A percentile compares a stretch with the other conserved stretches of the same genome.
phyloP scores from a whole-genome alignment of 2,113 vertebrate genomes.

The Chionomys nivalis region DNA sequence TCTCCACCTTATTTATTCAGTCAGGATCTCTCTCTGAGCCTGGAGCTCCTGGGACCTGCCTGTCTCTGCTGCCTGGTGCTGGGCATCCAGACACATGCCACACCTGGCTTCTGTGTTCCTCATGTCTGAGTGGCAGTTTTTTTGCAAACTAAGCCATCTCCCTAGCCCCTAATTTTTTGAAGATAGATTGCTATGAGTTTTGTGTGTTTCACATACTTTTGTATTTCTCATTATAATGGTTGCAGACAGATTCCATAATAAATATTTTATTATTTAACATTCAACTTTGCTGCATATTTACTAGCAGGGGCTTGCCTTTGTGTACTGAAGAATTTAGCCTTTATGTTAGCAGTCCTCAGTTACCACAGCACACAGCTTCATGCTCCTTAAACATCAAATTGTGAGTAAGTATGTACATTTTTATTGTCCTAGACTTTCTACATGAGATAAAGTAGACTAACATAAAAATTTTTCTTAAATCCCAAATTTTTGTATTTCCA shows the following conservation, averaged over 20 bases:
- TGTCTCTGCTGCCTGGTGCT: neutral
- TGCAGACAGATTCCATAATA: conserved; percentile 7
- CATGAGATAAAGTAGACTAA: neutral
- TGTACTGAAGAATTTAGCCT: neutral
- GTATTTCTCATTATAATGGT: conserved; percentile 2
- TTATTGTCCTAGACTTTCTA: neutral
- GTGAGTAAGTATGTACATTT: neutral
- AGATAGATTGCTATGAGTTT: neutral
- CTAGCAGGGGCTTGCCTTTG: neutral
- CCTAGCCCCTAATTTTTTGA: neutral
- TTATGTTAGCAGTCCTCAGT: neutral
- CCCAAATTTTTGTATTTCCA: neutral
- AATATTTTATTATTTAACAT: conserved; percentile 33
- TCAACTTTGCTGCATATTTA: neutral
- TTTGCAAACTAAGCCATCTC: neutral
- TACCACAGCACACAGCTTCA: conserved; percentile 11
- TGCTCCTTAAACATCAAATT: conserved; percentile 18
- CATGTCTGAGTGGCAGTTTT: neutral
- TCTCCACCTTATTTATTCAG: neutral
- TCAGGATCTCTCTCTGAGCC: neutral
- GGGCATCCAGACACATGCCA: neutral
- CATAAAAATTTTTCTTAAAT: conserved; percentile 29
- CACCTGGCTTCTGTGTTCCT: neutral
- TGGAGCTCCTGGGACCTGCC: neutral
- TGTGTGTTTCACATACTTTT: conserved; percentile 26